Evolutionary conservation across 2,113 vertebrate species (phyloP), one percentile per base, ranked within the genome.

Genomic region (Dunckerocampus dactyliophorus): DNA sequence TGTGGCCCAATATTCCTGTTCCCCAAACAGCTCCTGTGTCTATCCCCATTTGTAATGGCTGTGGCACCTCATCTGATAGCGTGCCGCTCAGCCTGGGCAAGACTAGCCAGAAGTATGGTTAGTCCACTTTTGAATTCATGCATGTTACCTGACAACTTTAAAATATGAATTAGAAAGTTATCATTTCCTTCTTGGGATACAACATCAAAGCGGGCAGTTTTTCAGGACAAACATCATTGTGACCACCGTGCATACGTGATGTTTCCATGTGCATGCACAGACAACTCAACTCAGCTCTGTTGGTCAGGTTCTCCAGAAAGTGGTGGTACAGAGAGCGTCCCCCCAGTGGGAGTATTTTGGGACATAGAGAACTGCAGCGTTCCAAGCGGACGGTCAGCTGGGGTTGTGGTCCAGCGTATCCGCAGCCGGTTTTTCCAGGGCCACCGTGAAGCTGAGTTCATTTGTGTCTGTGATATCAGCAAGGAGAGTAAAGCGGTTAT

Each of bases 401-500:
- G 92, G 14, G 90, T 92, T 0, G 94, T 99, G 65, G 97, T 98
- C 17, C 92, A 98, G 67, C 91, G 95, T 43, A 94, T 99, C 55
- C 94, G 97, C 9, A 93, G 92, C 42, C 92, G 92, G 16, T 96
- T 98, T 80, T 99, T 99, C 66, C 93, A 93, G 86, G 97, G 97
- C 22, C 95, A 97, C 82, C 92, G 97, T 16, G 97, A 99, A 76
- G 97, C 97, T 9, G 97, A 99, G 70, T 99, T 99, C 84, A 98
- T 99, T 72, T 99, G 97, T 2, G 97, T 99, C 15, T 99, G 97
- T 80, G 97, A 99, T 75, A 99, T 99, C 67, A 99, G 94, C 87
- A 98, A 99, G 78, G 97, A 99, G 86, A 95, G 92, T 81, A 98
- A 95, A 88, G 95, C 95, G 74, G 97, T 99, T 72, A 99, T 99